Conservation (phyloP, 2,113 vertebrate genomes). For the Leiothrix lutea region DNA sequence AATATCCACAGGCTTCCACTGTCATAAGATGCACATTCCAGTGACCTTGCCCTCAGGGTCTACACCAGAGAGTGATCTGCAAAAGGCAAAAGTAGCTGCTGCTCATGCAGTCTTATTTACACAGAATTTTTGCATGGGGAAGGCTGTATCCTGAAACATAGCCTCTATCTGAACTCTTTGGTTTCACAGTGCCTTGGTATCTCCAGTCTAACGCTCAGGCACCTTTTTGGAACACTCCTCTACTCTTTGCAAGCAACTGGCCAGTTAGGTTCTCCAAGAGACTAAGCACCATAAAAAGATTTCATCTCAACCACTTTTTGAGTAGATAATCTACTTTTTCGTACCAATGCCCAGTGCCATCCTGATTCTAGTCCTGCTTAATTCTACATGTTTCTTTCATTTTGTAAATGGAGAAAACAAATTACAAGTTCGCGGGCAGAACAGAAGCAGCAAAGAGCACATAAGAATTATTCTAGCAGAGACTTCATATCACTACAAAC, state of each 20-base stretch:
- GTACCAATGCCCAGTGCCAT: background rate
- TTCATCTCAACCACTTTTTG: background rate
- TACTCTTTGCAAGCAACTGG: background rate
- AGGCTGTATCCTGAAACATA: background rate
- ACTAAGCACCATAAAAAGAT: background rate
- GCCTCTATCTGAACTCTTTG: background rate
- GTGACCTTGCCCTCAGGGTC: background rate
- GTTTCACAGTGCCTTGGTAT: background rate
- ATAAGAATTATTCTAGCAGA: background rate
- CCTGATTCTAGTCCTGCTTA: background rate
- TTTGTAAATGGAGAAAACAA: background rate
- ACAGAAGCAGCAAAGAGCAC: background rate
- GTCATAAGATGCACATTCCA: background rate
- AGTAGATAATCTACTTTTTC: background rate
- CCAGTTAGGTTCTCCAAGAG: background rate
- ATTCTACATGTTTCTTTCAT: background rate
- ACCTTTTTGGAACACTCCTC: background rate
- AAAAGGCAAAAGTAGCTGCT: background rate
- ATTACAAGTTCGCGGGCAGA: background rate
- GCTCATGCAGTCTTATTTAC: background rate
- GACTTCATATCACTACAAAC: background rate
- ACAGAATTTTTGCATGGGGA: background rate
- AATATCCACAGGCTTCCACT: background rate
- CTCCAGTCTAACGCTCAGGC: background rate
- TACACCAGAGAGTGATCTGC: background rate